Evolutionary conservation across 2,797 vertebrate genomes (phyloP), one percentile per base, ranked within the genome.

Genomic region (Avahi laniger): DNA sequence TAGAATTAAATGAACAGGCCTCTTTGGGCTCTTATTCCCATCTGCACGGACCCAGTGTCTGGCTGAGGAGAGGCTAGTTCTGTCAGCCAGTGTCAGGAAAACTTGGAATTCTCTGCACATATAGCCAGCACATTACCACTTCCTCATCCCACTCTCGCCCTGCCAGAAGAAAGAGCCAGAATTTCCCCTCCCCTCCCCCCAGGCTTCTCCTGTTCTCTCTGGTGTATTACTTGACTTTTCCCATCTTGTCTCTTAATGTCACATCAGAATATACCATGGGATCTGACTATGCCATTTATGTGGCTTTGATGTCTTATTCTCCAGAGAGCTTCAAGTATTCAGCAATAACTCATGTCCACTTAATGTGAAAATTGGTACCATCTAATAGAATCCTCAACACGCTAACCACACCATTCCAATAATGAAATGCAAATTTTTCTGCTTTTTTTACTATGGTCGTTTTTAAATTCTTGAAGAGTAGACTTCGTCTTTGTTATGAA

Each of bases 341-440:
- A 94, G 94, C 91, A 96, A 86, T 97, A 94, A 97, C 95, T 97
- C 93, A 94, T 83, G 95, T 97, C 89, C 61, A 96, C 96, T 96
- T 97, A 97, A 88, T 96, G 96, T 96, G 96, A 95, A 97, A 93
- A 97, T 95, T 96, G 91, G 93, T 97, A 26, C 86, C 83, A 59
- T 83, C 89, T 95, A 94, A 93, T 91, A 95, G 94, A 93, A 95
- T 89, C 95, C 95, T 97, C 92, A 89, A 43, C 81, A 84, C 91
- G 88, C 96, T 94, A 91, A 96, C 79, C 94, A 87, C 69, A 89
- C 82, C 70, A 95, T 93, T 91, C 76, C 91, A 94, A 86, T 96
- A 95, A 97, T 93, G 83, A 96, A 96, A 97, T 97, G 96, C 79
- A 97, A 97, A 96, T 90, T 96, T 93, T 89, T 81, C 85, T 93